Conservation (phyloP, 2,888 invertebrate species). For the Noctua comes region DNA sequence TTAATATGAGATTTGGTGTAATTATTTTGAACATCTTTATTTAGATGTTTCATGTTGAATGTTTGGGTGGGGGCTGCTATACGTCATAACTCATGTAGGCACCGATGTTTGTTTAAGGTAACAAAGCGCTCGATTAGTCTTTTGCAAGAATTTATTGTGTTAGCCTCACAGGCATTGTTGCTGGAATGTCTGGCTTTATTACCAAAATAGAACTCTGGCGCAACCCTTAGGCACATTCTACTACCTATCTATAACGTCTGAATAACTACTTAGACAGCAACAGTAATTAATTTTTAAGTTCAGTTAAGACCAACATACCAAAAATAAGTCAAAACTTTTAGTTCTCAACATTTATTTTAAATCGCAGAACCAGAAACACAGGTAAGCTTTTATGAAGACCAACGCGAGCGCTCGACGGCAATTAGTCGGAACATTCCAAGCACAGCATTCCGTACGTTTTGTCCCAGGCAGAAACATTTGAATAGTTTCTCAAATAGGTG, state of each 20-base stretch:
- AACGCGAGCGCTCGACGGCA: slow-evolving; percentile 31
- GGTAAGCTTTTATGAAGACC: slow-evolving; percentile 53
- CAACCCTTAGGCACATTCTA: background rate
- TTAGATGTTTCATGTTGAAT: background rate
- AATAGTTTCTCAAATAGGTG: slow-evolving; percentile 66
- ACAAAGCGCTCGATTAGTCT: background rate
- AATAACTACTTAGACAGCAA: background rate
- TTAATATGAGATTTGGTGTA: slow-evolving; percentile 36
- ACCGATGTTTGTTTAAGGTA: background rate
- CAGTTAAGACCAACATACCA: background rate
- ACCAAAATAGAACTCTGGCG: background rate
- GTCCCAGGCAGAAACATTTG: slow-evolving; percentile 54
- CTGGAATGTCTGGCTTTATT: background rate
- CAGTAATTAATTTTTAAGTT: background rate
- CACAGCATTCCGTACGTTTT: slow-evolving; percentile 49
- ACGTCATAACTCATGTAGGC: background rate
- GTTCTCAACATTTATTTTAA: slow-evolving; percentile 12
- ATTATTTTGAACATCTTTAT: slow-evolving; percentile 34
- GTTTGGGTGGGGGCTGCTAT: background rate
- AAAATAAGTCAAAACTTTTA: slow-evolving; percentile 10
- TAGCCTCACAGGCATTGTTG: background rate
- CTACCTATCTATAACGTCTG: no score
- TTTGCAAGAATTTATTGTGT: background rate
- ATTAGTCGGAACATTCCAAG: slow-evolving; percentile 61
- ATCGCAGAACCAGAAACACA: slow-evolving; percentile 18